A percentile compares a stretch with the other conserved stretches of the same genome.
These are phyloP conservation scores for Sphyrna mokarran DNA, from an alignment of 2,113 vertebrate species.

Conservation along the genomic window DNA sequence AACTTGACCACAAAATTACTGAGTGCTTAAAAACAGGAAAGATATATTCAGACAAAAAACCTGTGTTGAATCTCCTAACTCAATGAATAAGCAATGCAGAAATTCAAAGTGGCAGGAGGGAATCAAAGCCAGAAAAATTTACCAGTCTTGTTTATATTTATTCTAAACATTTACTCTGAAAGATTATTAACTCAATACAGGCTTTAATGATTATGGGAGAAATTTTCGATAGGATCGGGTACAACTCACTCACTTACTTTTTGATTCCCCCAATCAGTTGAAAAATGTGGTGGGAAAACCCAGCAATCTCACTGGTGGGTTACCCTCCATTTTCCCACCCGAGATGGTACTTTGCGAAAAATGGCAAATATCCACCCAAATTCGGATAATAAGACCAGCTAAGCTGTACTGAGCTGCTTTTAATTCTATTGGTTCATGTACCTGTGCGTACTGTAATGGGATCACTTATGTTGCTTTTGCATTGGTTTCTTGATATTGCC, in stretches of 20 bases:
- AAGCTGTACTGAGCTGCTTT: neutral
- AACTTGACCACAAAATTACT: neutral
- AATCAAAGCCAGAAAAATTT: neutral
- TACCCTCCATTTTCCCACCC: no score
- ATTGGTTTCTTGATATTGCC: constrained; percentile 40
- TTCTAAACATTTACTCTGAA: neutral
- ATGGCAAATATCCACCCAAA: neutral
- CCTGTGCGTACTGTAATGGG: constrained; percentile 53
- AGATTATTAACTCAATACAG: neutral
- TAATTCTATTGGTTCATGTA: constrained; percentile 40
- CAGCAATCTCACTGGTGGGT: no score
- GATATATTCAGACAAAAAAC: neutral
- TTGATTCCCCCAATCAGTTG: no score
- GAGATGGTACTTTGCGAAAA: no score
- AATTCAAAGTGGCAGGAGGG: neutral
- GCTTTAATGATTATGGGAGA: neutral
- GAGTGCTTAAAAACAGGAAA: neutral
- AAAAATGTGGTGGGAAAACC: no score
- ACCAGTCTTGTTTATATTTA: neutral
- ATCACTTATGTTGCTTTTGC: constrained; percentile 46
- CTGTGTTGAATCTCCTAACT: neutral
- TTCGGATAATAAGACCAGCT: neutral
- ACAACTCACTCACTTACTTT: neutral
- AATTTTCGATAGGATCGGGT: neutral
- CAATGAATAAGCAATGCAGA: neutral